phyloP scores from a whole-genome alignment of 2,113 vertebrate genomes.

The Trichomycterus rosablanca region DNA sequence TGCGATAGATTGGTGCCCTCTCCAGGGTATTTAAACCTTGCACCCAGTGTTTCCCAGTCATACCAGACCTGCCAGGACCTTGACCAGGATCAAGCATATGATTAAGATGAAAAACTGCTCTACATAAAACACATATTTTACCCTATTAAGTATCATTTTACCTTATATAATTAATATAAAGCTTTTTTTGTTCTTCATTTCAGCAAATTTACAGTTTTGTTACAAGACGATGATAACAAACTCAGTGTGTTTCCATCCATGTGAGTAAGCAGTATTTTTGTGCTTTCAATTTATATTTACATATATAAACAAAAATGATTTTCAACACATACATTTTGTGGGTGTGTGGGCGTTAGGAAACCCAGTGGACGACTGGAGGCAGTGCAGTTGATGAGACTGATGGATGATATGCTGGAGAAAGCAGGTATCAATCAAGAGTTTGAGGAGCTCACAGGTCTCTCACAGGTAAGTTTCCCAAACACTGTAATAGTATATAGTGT shows the following conservation, averaged over 20 bases:
- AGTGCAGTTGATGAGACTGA: constrained; percentile 74
- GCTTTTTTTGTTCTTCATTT: constrained; percentile 28
- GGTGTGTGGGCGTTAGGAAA: constrained; percentile 61
- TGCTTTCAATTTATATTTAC: background rate
- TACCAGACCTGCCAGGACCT: too few species aligned
- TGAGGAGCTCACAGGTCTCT: constrained; percentile 65
- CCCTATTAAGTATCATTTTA: too few species aligned
- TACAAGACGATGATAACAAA: constrained; percentile 76
- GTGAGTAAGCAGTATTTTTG: constrained; percentile 60
- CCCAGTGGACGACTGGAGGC: constrained; percentile 78
- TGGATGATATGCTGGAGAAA: constrained; percentile 82
- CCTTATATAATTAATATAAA: too few species aligned
- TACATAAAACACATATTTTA: too few species aligned
- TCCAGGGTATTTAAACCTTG: too few species aligned
- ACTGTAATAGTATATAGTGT: too few species aligned
- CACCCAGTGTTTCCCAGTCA: too few species aligned
- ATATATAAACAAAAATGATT: background rate
- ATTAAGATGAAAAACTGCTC: too few species aligned
- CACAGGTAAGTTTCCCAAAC: constrained; percentile 76
- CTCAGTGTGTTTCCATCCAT: constrained; percentile 77
- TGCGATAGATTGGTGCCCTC: too few species aligned
- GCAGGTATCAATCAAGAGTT: constrained; percentile 68
- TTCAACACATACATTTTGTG: too few species aligned
- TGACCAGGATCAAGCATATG: too few species aligned
- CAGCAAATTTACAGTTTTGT: constrained; percentile 82